phyloP scores from a whole-genome alignment of 2,888 invertebrate genomes.

The Oxytorus armatus region DNA sequence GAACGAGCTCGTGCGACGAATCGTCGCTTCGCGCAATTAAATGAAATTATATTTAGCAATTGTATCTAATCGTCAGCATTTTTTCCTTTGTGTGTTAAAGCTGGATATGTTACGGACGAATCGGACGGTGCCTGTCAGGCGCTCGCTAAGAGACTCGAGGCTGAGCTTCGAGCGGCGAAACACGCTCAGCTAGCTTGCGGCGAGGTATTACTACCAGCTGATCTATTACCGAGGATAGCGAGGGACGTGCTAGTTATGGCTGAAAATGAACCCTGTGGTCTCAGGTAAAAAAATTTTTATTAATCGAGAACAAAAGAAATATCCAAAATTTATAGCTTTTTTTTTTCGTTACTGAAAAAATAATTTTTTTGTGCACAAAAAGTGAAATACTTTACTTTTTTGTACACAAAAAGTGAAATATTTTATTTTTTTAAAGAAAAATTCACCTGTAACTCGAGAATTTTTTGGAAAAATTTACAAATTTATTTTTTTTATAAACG shows the following conservation, averaged over 20 bases:
- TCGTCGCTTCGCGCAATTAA: neutral
- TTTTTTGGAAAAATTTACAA: neutral
- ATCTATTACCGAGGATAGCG: conserved; percentile 92
- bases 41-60: neutral
- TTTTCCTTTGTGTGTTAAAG: conserved; percentile 77
- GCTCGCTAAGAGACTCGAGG: conserved; percentile 91
- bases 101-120: conserved; percentile 83
- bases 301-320: too few relatives aligned
- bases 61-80: conserved; percentile 6
- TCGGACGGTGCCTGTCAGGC: conserved; percentile 88
- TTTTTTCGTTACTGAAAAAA: neutral
- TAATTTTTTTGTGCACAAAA: too few relatives aligned
- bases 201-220: conserved; percentile 94
- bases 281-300: conserved; percentile 84
- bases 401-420: too few relatives aligned
- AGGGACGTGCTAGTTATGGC: conserved; percentile 93
- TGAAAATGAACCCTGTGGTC: conserved; percentile 95
- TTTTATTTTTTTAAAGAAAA: too few relatives aligned
- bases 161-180: conserved; percentile 92
- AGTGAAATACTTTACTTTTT: too few relatives aligned
- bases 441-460: too few relatives aligned
- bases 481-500: too few relatives aligned
- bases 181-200: conserved; percentile 92
- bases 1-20: too few relatives aligned
- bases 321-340: neutral